These are phyloP conservation scores for Abrostola tripartita DNA, from an alignment of 2,888 invertebrate species.

Conservation along the genomic window DNA sequence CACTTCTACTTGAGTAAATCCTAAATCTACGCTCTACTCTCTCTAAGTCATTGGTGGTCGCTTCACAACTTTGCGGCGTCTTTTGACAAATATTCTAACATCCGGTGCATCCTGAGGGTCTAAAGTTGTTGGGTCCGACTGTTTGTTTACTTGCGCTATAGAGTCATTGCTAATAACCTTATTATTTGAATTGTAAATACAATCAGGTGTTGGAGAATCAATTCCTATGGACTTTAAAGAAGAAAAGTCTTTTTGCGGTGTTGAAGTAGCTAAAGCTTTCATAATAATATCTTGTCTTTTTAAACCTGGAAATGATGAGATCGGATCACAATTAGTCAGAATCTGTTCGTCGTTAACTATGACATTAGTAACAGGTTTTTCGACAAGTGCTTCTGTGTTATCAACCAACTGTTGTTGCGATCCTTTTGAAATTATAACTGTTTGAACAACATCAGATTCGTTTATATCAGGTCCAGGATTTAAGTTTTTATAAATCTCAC, in stretches of 20 bases:
- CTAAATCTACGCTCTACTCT: slow-evolving; percentile 8
- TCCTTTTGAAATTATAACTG: slow-evolving; percentile 75
- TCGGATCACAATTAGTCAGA: slow-evolving; percentile 12
- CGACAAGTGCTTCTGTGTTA: slow-evolving; percentile 11
- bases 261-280: slow-evolving; percentile 78
- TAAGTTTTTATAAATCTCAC: slow-evolving; percentile 45
- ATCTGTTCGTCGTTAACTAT: slow-evolving; percentile 23
- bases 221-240: slow-evolving; percentile 27
- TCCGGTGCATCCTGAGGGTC: slow-evolving; percentile 73
- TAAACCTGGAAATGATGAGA: slow-evolving; percentile 24
- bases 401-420: slow-evolving; percentile 60
- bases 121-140: slow-evolving; percentile 49
- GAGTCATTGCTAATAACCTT: slow-evolving; percentile 33
- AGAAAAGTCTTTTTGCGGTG: slow-evolving; percentile 69
- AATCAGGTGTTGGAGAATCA: slow-evolving; percentile 40
- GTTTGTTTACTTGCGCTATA: slow-evolving; percentile 34
- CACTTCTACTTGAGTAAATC: background rate
- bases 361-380: slow-evolving; percentile 10
- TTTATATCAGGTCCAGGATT: slow-evolving; percentile 46
- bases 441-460: slow-evolving; percentile 66
- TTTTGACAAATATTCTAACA: slow-evolving; percentile 77
- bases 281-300: slow-evolving; percentile 48
- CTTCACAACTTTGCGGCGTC: slow-evolving; percentile 72
- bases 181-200: slow-evolving; percentile 48
- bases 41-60: slow-evolving; percentile 51